Evolutionary conservation across 2,888 invertebrate species (phyloP).

Genomic region (Rotaria macrura): DNA sequence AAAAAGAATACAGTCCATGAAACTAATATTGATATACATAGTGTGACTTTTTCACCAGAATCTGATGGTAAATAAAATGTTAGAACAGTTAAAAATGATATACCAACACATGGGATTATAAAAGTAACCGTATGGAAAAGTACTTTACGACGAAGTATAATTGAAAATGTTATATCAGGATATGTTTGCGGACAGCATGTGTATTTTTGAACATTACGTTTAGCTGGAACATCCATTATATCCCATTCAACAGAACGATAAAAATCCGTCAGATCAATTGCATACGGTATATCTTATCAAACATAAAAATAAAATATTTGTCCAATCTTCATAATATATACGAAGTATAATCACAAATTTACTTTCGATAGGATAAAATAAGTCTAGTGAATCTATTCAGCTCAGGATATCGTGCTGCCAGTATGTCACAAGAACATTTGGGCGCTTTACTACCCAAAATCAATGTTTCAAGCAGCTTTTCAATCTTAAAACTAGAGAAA

Average conservation of each 20-base stretch:
- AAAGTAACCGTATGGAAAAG: constrained; percentile 91
- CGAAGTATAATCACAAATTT: too few relatives aligned
- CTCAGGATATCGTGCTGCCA: too few relatives aligned
- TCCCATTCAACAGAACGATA: constrained; percentile 49
- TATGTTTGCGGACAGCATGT: constrained; percentile 49
- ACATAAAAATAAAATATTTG: too few relatives aligned
- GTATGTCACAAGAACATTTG: too few relatives aligned
- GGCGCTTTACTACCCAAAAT: too few relatives aligned
- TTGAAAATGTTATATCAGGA: constrained; percentile 50
- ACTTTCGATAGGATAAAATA: too few relatives aligned
- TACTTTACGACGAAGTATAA: constrained; percentile 53
- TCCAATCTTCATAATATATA: too few relatives aligned
- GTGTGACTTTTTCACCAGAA: constrained; percentile 91
- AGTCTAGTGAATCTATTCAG: too few relatives aligned
- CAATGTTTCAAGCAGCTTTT: too few relatives aligned
- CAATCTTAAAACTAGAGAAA: too few relatives aligned
- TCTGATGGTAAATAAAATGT: constrained; percentile 95
- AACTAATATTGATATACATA: constrained; percentile 89
- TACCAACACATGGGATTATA: constrained; percentile 88
- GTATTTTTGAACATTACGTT: constrained; percentile 53
- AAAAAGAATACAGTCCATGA: constrained; percentile 98
- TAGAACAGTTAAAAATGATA: constrained; percentile 83
- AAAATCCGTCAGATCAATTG: constrained; percentile 46
- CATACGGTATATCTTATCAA: constrained; percentile 5
- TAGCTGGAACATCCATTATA: constrained; percentile 56